Base-by-base conservation (phyloP, 2,888 invertebrate species). In the Nomada ruficornis region DNA sequence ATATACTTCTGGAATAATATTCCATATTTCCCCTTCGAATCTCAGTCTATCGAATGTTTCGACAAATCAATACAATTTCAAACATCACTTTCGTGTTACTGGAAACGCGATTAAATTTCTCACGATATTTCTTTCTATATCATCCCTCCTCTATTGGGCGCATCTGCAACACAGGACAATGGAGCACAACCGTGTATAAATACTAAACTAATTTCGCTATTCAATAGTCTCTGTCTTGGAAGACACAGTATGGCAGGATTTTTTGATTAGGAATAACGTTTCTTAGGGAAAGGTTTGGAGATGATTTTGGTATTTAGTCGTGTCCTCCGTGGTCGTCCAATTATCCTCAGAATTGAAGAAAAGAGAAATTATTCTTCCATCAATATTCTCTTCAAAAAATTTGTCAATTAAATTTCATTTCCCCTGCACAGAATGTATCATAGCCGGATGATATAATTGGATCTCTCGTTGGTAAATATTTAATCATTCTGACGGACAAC, bases 191-290 rank as follows among this genome's bases (percentile, higher is more conserved):
- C 26, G 62, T 88, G 85, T 88, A 89, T 90, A 90, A 91, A 90
- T 91, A 90, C 88, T 89, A 90, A 87, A 85, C 89, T 91, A 91
- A 72, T 84, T 36, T 89, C 89, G 88, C 83, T 89, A 86, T 86
- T 91, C 87, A 86, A 59, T 91, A 91, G 89, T 91, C 89, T 91
- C 88, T 91, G 91, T 90, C 89, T 90, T 91, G 92, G 91, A 92
- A 92, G 92, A 92, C 91, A 90, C 89, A 90, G 91, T 91, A 91
- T 91, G 92, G 92, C 92, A 92, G 92, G 91, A 92, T 90, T 91
- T 90, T 89, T 91, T 90, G 87, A 90, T 91, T 88, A 91, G 90
- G 89, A 91, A 91, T 91, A 90, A 88, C 26, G 68, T 71, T 74
- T 75, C 59, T 62, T 64, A 67, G 62, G 65, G 59, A 62, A 77